Base-by-base conservation (phyloP, 2,888 invertebrate species). In the Fabriciana adippe region DNA sequence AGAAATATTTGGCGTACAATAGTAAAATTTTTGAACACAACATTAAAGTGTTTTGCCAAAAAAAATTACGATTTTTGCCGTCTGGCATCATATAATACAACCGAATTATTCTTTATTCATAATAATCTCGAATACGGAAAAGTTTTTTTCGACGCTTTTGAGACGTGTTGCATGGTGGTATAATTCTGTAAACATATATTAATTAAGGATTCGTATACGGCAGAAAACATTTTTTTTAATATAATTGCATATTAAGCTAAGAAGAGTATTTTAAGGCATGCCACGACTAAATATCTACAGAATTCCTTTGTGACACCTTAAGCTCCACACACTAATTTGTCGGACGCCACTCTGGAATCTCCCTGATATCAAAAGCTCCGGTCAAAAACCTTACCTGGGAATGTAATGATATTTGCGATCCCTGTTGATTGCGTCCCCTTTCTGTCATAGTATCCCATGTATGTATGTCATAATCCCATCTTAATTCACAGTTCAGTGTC, bases 381-480 rank as follows among this genome's bases (percentile, higher is more conserved):
- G 89, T 87, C 89, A 86, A 85, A 71, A 76, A 89, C 88, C 89
- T 81, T 82, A 87, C 88, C 86, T 87, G 85, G 73, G 74, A 72
- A 67, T 68, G 68, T 68, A 74, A 71, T 69, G 69, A 63, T 70
- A 70, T 73, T 75, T 71, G 66, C 73, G 76, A 74, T 75, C 76
- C 74, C 76, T 73, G 74, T 74, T 72, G 73, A 74, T 72, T 73
- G 70, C 73, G 73, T 65, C 73, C 75, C 70, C 68, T 72, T 78
- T 79, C 66, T 62, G 65, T 67, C 67, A 69, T 67, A 68, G 68
- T 65, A 69, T 47, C 48, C 6, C 1, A 35, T 48, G 60, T 16
- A 21, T 57, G 66, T 63, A 68, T 8, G 35, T 8, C 72, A 71
- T 67, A 73, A 75, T 72, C 72, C 63, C 70, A 72, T 74, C 74